Evolutionary conservation across 2,113 vertebrate genomes (phyloP), one percentile per base, ranked within the genome.

Genomic region (Syrrhaptes paradoxus): DNA sequence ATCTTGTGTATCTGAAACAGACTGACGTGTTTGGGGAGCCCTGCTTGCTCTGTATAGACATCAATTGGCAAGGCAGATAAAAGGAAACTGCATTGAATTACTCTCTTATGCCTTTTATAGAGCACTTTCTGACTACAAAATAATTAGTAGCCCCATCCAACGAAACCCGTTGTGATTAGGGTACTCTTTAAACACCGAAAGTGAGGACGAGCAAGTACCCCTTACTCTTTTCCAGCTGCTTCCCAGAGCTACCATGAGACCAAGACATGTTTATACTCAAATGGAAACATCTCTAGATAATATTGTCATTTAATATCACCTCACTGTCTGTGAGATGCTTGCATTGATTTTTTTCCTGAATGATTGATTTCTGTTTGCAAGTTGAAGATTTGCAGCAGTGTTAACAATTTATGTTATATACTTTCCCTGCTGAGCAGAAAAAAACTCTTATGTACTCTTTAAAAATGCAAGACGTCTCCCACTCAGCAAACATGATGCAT

Each of bases 1-100:
- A 99, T 99, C 99, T 99, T 99, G 98, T 98, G 98, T 99, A 99
- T 99, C 98, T 99, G 99, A 99, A 99, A 97, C 98, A 98, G 98
- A 97, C 98, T 98, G 98, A 99, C 88, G 95, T 98, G 98, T 98
- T 98, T 98, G 97, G 98, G 98, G 98, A 98, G 97, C 97, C 98
- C 95, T 52, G 67, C 97, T 97, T 95, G 94, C 95, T 98, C 98
- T 98, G 97, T 98, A 98, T 97, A 98, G 98, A 98, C 98, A 98
- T 98, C 98, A 98, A 97, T 98, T 97, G 98, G 98, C 97, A 97
- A 98, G 98, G 97, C 97, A 98, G 98, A 98, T 98, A 98, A 98
- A 98, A 98, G 97, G 97, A 96, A 97, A 96, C 95, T 96, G 97
- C 97, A 94, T 87, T 98, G 97, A 98, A 98, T 98, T 97, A 97